Evolutionary conservation across 2,113 vertebrate genomes (phyloP), one percentile per base, ranked within the genome.

Genomic region (Lipophrys pholis): DNA sequence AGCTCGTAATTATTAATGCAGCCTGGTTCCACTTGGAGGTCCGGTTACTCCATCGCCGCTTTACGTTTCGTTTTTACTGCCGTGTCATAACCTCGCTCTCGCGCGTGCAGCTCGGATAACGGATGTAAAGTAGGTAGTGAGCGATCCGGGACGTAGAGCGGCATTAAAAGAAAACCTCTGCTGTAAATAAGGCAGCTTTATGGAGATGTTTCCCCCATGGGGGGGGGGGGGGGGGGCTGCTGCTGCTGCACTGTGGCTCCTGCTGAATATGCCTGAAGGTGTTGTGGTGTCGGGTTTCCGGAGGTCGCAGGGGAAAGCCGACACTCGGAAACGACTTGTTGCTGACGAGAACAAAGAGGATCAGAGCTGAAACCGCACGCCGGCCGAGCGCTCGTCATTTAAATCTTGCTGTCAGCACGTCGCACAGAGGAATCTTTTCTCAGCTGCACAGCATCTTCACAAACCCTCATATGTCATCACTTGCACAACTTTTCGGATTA

Each of bases 291-390:
- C 63, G 40, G 16, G 30, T 78, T 65, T 70, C 75, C 35, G 12
- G 42, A 69, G 65, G 59, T 14, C 42, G 9, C 41, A 43, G 30
- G 30, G 21, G 58, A 68, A 83, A 72, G 62, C 62, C 71, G 76
- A 69, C 62, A 57, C 64, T 38, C 46, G 7, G 15, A 67, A 62
- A 41, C 8, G 14, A 53, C 35, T 38, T 57, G 56, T 30, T 69
- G 35, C 63, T 39, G 41, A 62, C 48, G 8, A 40, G n/a, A n/a
- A 42, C 55, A 58, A 15, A 39, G 63, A 51, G 35, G 21, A 41
- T 72, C 36, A n/a, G 11, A 11, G 9, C 21, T 7, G 6, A 66
- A 66, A 14, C 52, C 12, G 36, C 55, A 62, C 11, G 48, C 11
- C 15, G 49, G 14, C 14, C 15, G 15, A 60, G 7, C 42, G 21